These are phyloP conservation scores for Schizothorax lantsangensis DNA, from an alignment of 2,797 vertebrate species.

Conservation along the genomic window DNA sequence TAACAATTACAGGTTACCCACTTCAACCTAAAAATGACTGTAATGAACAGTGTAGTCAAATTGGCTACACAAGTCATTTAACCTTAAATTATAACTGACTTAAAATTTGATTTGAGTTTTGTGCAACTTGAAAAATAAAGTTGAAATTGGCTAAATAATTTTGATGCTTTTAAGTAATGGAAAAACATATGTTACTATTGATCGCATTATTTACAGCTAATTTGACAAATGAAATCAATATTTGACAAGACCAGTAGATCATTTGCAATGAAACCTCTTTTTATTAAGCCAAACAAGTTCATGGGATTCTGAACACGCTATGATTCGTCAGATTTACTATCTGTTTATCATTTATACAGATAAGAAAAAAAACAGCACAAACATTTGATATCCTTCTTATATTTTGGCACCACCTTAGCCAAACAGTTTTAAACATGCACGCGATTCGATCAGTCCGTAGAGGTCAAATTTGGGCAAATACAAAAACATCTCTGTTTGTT, in stretches of 20 bases:
- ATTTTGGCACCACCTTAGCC: background rate
- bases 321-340: background rate
- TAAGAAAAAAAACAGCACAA: background rate
- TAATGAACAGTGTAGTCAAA: too few species aligned
- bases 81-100: too few species aligned
- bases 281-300: background rate
- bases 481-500: constrained; percentile 19
- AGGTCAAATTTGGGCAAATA: background rate
- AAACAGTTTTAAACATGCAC: background rate
- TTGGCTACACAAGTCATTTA: too few species aligned
- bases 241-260: background rate
- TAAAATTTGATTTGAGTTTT: too few species aligned
- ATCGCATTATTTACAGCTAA: background rate
- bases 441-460: background rate
- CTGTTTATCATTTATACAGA: background rate
- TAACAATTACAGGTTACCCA: too few species aligned
- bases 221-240: background rate
- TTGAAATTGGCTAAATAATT: too few species aligned
- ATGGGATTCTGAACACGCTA: background rate
- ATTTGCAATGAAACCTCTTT: background rate
- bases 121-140: too few species aligned
- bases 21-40: too few species aligned
- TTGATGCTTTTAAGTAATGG: too few species aligned
- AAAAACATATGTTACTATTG: background rate
- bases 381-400: background rate